These are phyloP conservation scores for Leucoraja ocellata DNA, from an alignment of 2,797 vertebrate species.

Conservation along the genomic window DNA sequence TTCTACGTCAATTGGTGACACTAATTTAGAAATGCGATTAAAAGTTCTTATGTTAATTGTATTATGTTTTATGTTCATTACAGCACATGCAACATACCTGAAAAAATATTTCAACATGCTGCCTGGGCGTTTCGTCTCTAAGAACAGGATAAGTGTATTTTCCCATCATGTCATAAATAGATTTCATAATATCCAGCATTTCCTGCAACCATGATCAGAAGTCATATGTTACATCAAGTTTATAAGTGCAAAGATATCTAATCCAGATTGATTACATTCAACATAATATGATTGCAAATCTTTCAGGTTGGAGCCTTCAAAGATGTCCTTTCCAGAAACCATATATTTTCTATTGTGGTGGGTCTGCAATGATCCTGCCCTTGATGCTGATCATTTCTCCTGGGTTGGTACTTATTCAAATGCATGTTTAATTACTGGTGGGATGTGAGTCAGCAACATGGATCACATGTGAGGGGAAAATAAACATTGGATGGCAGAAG, in stretches of 20 bases:
- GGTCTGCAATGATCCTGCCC: neutral
- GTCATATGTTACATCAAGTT: neutral
- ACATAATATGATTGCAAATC: neutral
- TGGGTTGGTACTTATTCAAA: neutral
- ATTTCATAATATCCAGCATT: slow-evolving; percentile 99
- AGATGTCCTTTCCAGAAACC: neutral
- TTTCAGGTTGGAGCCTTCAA: neutral
- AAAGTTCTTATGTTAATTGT: neutral
- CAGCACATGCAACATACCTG: slow-evolving; percentile 62
- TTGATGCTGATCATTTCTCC: neutral
- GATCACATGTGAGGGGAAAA: neutral
- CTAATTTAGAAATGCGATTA: neutral
- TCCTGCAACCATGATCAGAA: slow-evolving; percentile 61
- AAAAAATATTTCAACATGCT: slow-evolving; percentile 94
- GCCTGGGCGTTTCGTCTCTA: slow-evolving; percentile 87
- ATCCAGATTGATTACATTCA: neutral
- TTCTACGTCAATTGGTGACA: neutral
- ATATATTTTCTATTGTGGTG: neutral
- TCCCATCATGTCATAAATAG: slow-evolving; percentile 99
- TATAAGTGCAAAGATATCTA: neutral
- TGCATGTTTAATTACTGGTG: neutral
- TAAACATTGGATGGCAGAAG: neutral
- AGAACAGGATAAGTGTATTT: slow-evolving; percentile 93
- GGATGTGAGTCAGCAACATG: neutral
- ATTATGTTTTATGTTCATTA: neutral